These are phyloP conservation scores for Teleogryllus oceanicus DNA, from an alignment of 2,888 invertebrate genomes.

Conservation along the genomic window DNA sequence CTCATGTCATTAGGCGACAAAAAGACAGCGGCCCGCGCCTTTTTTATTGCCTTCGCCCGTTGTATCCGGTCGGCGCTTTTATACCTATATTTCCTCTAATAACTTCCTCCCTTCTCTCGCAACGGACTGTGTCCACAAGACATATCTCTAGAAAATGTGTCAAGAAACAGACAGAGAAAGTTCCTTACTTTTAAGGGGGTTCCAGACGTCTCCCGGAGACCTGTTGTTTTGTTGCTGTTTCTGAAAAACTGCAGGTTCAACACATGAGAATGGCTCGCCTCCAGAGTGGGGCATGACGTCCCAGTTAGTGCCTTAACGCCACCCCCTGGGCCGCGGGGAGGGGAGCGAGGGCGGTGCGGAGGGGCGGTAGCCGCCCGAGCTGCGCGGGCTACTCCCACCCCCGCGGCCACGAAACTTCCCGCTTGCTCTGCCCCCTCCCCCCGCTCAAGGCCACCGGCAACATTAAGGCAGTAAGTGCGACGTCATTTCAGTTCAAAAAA, in stretches of 20 bases:
- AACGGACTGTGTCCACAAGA: no score
- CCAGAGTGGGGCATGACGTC: neutral
- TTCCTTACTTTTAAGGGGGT: slow-evolving; percentile 18
- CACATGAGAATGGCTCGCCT: neutral
- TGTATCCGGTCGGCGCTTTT: neutral
- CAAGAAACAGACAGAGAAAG: slow-evolving; percentile 3
- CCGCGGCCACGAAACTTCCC: no score
- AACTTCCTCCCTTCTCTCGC: no score
- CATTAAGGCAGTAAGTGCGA: slow-evolving; percentile 2
- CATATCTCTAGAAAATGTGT: neutral
- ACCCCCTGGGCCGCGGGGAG: neutral
- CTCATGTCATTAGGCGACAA: neutral
- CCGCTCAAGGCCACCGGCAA: neutral
- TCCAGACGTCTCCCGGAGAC: slow-evolving; percentile 1
- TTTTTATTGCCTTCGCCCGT: neutral
- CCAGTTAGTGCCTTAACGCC: slow-evolving; percentile 1
- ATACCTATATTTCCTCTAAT: neutral
- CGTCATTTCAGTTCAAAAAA: neutral
- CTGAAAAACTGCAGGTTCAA: slow-evolving; percentile 9
- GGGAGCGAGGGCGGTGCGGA: no score
- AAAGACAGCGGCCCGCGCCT: neutral
- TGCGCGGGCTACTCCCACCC: no score
- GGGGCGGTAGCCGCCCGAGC: no score
- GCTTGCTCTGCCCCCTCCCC: no score
- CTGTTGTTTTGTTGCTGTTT: slow-evolving; percentile 18